These are phyloP conservation scores for Chaitophorus viminalis DNA, from an alignment of 2,888 invertebrate species.

Conservation along the genomic window DNA sequence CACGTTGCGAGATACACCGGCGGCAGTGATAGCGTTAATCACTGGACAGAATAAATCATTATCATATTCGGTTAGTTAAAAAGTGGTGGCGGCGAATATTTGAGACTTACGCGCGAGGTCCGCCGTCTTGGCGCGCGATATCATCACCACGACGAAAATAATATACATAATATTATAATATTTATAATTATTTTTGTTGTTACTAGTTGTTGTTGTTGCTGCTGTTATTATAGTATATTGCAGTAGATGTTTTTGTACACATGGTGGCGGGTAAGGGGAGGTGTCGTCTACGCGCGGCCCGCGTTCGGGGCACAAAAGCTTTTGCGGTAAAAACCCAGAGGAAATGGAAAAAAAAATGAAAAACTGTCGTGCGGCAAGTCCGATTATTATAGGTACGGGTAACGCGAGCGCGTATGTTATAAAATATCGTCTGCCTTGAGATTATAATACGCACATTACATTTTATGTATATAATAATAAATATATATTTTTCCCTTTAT, in stretches of 20 bases:
- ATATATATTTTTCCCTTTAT: no score
- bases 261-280: no score
- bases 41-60: not conserved
- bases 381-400: not conserved
- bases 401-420: not conserved
- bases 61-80: not conserved
- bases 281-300: no score
- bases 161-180: no score
- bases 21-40: not conserved
- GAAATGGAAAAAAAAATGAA: not conserved
- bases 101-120: not conserved
- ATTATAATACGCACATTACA: not conserved
- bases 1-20: no score
- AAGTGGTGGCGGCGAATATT: not conserved
- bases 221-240: no score
- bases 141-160: not conserved
- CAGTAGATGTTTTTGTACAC: no score
- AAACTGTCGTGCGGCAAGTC: not conserved
- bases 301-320: not conserved
- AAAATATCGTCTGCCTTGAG: not conserved
- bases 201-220: no score
- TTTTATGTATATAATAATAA: no score
- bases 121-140: not conserved
- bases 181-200: no score
- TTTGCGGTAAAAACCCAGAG: not conserved